These are phyloP conservation scores for Noctuana brunneofusca DNA, from an alignment of 2,888 invertebrate species.

Conservation along the genomic window DNA sequence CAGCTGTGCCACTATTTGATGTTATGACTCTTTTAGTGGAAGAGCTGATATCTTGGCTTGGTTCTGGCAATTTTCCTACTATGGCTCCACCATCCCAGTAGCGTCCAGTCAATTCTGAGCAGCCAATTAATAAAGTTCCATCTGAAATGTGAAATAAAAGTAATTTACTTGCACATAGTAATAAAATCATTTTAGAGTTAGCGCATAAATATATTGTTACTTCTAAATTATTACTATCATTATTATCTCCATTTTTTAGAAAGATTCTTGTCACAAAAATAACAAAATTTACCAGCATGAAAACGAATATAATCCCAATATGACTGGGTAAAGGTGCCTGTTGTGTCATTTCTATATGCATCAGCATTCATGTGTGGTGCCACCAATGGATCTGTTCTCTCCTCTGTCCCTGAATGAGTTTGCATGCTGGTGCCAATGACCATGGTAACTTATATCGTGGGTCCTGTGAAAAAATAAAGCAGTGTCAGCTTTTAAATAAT, in stretches of 20 bases:
- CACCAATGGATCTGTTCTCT: constrained; percentile 63
- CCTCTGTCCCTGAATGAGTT: constrained; percentile 47
- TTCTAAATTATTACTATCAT: too few species aligned
- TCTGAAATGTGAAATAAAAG: constrained; percentile 50
- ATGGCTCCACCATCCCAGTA: constrained; percentile 75
- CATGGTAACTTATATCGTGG: not conserved
- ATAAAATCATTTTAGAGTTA: too few species aligned
- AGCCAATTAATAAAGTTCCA: constrained; percentile 69
- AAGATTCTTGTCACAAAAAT: not conserved
- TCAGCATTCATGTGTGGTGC: constrained; percentile 78
- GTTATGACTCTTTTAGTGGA: constrained; percentile 57
- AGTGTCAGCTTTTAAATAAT: too few species aligned
- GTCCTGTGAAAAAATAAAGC: not conserved
- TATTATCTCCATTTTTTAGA: not conserved
- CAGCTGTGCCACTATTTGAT: constrained; percentile 65
- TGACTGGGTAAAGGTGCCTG: constrained; percentile 60
- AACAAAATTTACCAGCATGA: constrained; percentile 61
- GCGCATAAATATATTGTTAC: too few species aligned
- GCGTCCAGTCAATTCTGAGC: constrained; percentile 74
- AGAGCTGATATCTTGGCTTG: constrained; percentile 47
- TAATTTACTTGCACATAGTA: too few species aligned
- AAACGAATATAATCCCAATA: constrained; percentile 68
- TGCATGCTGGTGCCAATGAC: not conserved
- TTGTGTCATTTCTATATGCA: constrained; percentile 68
- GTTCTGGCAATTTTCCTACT: constrained; percentile 54